A percentile compares a stretch with the other conserved stretches of the same genome.
Conservation (phyloP, 2,888 invertebrate species). For the Euphydryas editha region DNA sequence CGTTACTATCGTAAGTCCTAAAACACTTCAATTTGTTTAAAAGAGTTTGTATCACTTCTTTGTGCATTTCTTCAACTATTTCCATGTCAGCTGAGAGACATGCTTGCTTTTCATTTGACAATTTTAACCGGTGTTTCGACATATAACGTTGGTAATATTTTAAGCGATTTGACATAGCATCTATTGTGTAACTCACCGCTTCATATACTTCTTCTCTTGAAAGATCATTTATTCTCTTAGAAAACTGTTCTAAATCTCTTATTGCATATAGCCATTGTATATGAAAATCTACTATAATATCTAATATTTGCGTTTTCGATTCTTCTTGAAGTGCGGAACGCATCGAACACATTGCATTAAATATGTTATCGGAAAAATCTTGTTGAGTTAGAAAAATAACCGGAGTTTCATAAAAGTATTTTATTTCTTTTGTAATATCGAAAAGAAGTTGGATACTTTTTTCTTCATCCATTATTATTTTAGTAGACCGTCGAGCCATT, state of each 20-base stretch:
- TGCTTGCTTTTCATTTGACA: constrained; percentile 56
- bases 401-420: constrained; percentile 70
- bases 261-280: constrained; percentile 70
- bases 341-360: constrained; percentile 64
- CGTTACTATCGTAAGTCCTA: constrained; percentile 51
- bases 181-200: constrained; percentile 67
- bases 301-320: constrained; percentile 54
- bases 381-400: constrained; percentile 66
- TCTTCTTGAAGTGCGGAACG: constrained; percentile 53
- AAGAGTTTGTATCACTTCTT: constrained; percentile 56
- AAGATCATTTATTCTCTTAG: constrained; percentile 51
- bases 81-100: constrained; percentile 66
- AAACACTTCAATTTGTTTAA: constrained; percentile 63
- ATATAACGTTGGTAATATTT: constrained; percentile 67
- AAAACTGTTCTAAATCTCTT: constrained; percentile 64
- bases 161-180: constrained; percentile 60
- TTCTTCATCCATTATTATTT: constrained; percentile 46
- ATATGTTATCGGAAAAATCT: constrained; percentile 68
- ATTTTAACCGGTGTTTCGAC: constrained; percentile 51
- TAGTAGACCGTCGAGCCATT: constrained; percentile 35
- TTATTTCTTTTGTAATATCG: constrained; percentile 68
- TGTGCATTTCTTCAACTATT: constrained; percentile 76
- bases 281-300: constrained; percentile 68
- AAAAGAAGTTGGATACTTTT: constrained; percentile 56
- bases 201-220: constrained; percentile 60